These are phyloP conservation scores for Gari tellinella DNA, from an alignment of 2,888 invertebrate species.

Conservation along the genomic window DNA sequence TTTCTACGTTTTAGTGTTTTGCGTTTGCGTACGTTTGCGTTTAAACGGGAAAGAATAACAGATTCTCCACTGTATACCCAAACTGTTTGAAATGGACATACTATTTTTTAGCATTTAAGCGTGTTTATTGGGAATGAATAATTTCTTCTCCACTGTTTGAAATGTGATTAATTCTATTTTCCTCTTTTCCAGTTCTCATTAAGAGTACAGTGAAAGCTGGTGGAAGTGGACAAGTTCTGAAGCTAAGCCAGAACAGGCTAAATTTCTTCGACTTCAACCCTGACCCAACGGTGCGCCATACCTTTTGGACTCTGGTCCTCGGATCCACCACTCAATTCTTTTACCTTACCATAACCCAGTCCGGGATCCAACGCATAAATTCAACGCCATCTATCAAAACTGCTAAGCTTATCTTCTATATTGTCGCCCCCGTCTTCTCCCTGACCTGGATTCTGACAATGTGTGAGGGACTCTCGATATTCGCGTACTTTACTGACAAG, in stretches of 20 bases:
- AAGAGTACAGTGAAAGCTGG: slow-evolving; percentile 35
- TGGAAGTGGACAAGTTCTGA: slow-evolving; percentile 32
- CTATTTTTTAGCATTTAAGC: no score
- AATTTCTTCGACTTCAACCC: slow-evolving; percentile 40
- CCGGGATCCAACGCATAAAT: slow-evolving; percentile 35
- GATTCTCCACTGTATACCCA: no score
- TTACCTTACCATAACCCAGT: slow-evolving; percentile 23
- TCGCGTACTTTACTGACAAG: slow-evolving; percentile 41
- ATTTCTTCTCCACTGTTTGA: no score
- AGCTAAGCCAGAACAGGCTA: slow-evolving; percentile 30
- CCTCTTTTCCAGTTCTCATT: slow-evolving; percentile 37
- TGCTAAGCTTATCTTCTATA: slow-evolving; percentile 37
- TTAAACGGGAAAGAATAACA: no score
- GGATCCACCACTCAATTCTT: slow-evolving; percentile 13
- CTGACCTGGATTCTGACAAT: slow-evolving; percentile 29
- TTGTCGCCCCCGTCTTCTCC: slow-evolving; percentile 29
- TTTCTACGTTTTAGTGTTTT: no score
- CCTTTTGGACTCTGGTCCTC: slow-evolving; percentile 44
- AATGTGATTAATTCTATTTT: no score
- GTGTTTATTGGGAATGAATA: no score
- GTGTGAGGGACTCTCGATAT: slow-evolving; percentile 39
- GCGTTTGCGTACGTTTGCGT: no score
- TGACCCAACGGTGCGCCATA: slow-evolving; percentile 31
- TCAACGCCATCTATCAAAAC: slow-evolving; percentile 33
- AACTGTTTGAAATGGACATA: no score